These are phyloP conservation scores for Todiramphus saurophagus DNA, from an alignment of 2,113 vertebrate species.

Conservation along the genomic window DNA sequence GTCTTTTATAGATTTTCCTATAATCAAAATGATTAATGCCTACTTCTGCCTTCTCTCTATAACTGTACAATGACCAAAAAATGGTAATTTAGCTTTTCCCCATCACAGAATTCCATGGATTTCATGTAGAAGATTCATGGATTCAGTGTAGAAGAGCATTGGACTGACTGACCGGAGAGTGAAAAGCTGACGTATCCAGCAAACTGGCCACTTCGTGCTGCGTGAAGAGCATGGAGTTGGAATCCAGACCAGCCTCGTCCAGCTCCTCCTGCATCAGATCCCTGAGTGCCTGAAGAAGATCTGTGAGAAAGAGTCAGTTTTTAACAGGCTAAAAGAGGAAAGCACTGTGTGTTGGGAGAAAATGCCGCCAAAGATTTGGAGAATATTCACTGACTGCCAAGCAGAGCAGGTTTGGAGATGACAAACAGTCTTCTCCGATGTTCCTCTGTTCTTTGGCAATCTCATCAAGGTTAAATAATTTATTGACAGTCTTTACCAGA, in stretches of 20 bases:
- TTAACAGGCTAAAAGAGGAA: background rate
- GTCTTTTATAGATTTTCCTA: background rate
- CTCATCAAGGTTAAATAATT: background rate
- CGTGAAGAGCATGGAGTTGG: constrained; percentile 81
- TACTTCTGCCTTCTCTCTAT: background rate
- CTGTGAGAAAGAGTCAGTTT: constrained; percentile 46
- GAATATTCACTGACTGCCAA: background rate
- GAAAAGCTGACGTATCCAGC: constrained; percentile 89
- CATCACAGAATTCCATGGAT: background rate
- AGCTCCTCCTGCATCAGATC: constrained; percentile 80
- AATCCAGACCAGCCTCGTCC: constrained; percentile 78
- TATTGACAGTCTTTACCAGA: background rate
- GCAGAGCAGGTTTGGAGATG: background rate
- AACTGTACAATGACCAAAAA: background rate
- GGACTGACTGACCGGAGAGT: constrained; percentile 79
- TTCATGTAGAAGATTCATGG: background rate
- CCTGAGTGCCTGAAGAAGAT: constrained; percentile 83
- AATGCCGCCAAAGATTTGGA: background rate
- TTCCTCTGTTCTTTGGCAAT: background rate
- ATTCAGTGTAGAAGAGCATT: background rate
- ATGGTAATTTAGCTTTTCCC: background rate
- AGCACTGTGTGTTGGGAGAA: background rate
- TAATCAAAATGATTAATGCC: background rate
- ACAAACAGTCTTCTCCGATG: background rate
- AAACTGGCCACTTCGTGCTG: constrained; percentile 87